Conservation (phyloP, 2,797 vertebrate species). For the Mormyrus proboscirostris region DNA sequence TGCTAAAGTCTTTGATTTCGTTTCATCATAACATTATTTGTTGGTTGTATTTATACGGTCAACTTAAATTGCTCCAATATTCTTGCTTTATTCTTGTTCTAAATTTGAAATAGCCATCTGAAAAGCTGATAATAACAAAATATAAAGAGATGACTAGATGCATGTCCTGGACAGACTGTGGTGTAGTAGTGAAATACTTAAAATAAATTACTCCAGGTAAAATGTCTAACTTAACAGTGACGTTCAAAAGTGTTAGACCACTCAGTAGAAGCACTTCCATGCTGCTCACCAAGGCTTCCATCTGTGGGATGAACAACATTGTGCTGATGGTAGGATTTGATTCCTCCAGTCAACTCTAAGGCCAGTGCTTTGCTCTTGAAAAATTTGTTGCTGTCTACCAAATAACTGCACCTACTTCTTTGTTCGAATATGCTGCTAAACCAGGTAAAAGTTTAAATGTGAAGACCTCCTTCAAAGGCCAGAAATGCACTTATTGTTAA, state of each 20-base stretch:
- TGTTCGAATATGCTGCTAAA: background rate
- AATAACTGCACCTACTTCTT: background rate
- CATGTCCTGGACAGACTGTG: background rate
- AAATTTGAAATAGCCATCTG: background rate
- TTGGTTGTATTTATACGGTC: background rate
- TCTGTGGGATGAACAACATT: background rate
- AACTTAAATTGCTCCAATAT: background rate
- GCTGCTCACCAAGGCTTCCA: background rate
- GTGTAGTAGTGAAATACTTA: background rate
- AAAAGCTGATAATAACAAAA: background rate
- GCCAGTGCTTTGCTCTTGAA: background rate
- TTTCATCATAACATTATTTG: background rate
- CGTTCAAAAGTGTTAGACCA: background rate
- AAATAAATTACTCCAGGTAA: background rate
- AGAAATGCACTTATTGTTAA: background rate
- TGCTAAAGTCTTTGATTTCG: background rate
- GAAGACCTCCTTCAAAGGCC: background rate
- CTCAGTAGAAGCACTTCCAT: background rate
- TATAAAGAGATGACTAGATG: background rate
- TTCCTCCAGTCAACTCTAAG: background rate
- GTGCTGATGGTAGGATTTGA: background rate
- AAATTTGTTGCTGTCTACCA: background rate
- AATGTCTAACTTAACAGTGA: background rate
- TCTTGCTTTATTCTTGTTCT: background rate
- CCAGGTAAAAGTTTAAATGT: background rate